phyloP scores from a whole-genome alignment of 2,797 vertebrate genomes.

The Nannoperca australis region DNA sequence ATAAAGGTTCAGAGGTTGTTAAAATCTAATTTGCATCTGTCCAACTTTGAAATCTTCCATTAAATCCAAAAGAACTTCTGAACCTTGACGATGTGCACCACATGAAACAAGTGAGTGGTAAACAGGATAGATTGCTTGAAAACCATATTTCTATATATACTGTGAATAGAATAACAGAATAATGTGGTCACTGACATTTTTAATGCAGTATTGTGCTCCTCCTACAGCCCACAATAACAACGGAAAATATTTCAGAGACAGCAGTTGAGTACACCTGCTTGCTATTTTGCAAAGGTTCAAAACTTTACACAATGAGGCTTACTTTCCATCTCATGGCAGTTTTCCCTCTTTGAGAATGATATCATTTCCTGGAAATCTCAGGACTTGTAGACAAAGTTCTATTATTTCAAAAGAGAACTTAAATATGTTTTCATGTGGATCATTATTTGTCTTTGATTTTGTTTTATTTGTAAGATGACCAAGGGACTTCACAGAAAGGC shows the following conservation, averaged over 20 bases:
- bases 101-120: slow-evolving; percentile 20
- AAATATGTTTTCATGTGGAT: slow-evolving; percentile 4
- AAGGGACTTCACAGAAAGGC: neutral
- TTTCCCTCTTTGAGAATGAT: slow-evolving; percentile 6
- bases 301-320: slow-evolving; percentile 6
- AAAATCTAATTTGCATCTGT: slow-evolving; percentile 39
- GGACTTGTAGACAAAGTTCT: neutral
- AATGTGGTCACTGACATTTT: slow-evolving; percentile 25
- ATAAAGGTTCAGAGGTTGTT: slow-evolving; percentile 48
- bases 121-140: slow-evolving; percentile 20
- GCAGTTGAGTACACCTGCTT: slow-evolving; percentile 15
- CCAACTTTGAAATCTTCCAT: slow-evolving; percentile 21
- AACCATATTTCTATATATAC: slow-evolving; percentile 32
- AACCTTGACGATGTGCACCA: slow-evolving; percentile 10
- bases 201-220: slow-evolving; percentile 15
- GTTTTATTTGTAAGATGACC: neutral
- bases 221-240: slow-evolving; percentile 37
- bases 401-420: neutral
- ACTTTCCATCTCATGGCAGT: slow-evolving; percentile 3
- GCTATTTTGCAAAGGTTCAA: slow-evolving; percentile 20
- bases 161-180: slow-evolving; percentile 22
- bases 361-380: neutral
- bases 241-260: slow-evolving; percentile 44
- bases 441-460: slow-evolving; percentile 12
- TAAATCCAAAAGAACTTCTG: slow-evolving; percentile 12